These are phyloP conservation scores for Pentalonia nigronervosa DNA, from an alignment of 1,140 invertebrate species.

Conservation along the genomic window DNA sequence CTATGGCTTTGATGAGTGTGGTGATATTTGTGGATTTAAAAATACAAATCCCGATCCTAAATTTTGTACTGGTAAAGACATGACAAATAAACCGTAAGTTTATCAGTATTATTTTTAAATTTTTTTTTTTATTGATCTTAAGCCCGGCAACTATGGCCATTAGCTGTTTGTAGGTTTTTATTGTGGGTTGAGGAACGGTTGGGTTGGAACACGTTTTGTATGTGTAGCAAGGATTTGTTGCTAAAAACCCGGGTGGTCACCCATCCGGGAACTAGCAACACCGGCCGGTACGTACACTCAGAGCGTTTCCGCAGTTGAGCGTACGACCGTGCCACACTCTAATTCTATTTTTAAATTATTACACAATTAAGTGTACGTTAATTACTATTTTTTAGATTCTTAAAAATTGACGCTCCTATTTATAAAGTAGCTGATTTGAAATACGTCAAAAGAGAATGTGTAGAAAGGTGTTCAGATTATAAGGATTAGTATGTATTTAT, in stretches of 20 bases:
- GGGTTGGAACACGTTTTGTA: no score
- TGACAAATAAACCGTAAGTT: constrained; percentile 66
- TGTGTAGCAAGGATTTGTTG: no score
- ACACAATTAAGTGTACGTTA: not conserved
- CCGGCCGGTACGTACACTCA: no score
- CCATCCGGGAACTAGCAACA: no score
- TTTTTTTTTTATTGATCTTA: no score
- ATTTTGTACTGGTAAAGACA: constrained; percentile 66
- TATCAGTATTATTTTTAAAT: constrained; percentile 58
- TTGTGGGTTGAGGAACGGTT: no score
- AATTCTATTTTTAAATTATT: constrained; percentile 56
- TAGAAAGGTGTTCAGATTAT: constrained; percentile 65
- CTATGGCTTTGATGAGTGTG: constrained; percentile 75
- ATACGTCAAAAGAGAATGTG: constrained; percentile 65
- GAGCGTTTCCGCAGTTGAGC: no score
- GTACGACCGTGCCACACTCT: no score
- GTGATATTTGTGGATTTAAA: constrained; percentile 72
- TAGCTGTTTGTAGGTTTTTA: no score
- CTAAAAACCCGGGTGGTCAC: no score
- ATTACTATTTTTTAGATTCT: constrained; percentile 7
- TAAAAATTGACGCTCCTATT: constrained; percentile 61
- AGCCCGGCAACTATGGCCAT: no score
- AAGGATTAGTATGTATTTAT: constrained; percentile 65
- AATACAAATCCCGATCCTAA: constrained; percentile 62
- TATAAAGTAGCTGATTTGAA: constrained; percentile 62